These are phyloP conservation scores for Anseranas semipalmata DNA, from an alignment of 2,113 vertebrate species.

Conservation along the genomic window DNA sequence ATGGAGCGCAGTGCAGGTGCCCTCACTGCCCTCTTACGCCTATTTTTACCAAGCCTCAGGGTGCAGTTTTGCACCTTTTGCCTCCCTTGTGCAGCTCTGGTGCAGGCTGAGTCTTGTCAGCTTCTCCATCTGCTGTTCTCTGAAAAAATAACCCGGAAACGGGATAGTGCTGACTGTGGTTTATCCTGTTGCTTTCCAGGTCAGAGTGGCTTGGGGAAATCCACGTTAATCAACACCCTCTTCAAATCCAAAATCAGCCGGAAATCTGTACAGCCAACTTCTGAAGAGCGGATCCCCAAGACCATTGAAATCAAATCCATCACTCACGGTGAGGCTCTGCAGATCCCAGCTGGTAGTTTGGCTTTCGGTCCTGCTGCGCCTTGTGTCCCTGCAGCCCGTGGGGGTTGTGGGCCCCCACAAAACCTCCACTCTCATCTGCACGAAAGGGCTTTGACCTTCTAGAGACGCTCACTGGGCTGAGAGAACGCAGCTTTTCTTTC, in stretches of 20 bases:
- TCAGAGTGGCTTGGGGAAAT: conserved; percentile 97
- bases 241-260: conserved; percentile 99
- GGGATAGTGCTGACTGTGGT: not conserved
- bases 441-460: not conserved
- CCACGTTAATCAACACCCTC: conserved; percentile 97
- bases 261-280: conserved; percentile 85
- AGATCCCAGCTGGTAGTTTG: not conserved
- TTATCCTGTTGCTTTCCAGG: conserved; percentile 76
- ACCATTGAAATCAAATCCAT: conserved; percentile 98
- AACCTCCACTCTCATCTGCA: not conserved
- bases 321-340: conserved; percentile 87
- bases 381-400: not conserved
- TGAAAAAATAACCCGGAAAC: not conserved
- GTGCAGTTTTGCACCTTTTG: not conserved
- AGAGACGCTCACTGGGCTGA: not conserved
- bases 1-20: not conserved
- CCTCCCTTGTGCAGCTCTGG: accelerated
- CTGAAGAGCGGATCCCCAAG: conserved; percentile 94
- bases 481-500: not conserved
- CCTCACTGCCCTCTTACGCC: not conserved
- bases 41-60: not conserved
- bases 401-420: not conserved
- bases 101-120: not conserved
- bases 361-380: not conserved
- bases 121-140: not conserved